phyloP scores from a whole-genome alignment of 35 echinoderm and acorn worm species.

The Ophioderma brevispina region DNA sequence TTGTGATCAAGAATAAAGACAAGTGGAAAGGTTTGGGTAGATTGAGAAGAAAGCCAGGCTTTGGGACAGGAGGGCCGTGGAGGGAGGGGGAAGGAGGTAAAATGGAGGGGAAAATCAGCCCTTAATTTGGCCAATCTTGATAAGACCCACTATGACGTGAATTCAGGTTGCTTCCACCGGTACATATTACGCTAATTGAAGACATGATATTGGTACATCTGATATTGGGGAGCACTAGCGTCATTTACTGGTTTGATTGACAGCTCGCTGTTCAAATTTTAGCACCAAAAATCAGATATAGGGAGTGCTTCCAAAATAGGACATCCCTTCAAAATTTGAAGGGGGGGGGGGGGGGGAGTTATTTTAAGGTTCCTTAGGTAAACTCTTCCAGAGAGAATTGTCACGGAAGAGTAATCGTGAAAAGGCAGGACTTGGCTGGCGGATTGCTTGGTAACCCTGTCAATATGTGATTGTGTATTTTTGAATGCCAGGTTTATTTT shows the following conservation, averaged over 20 bases:
- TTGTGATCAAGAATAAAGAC: too few relatives aligned
- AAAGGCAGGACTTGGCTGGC: too few relatives aligned
- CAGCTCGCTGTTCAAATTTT: background rate
- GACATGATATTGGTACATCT: background rate
- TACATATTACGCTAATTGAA: conserved; percentile 7
- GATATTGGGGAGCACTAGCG: background rate
- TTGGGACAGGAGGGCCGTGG: background rate
- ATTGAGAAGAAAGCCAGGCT: background rate
- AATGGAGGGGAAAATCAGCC: conserved; percentile 29
- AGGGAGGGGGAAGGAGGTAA: background rate
- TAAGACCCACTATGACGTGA: conserved; percentile 10
- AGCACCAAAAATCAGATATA: background rate
- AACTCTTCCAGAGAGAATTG: background rate
- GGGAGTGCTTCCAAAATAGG: background rate
- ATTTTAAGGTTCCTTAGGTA: background rate
- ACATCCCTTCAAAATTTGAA: background rate
- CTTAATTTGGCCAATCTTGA: conserved; percentile 38
- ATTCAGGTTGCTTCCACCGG: background rate
- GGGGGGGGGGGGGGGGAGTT: too few relatives aligned
- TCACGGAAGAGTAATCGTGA: too few relatives aligned
- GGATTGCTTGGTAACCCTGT: too few relatives aligned
- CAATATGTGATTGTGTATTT: too few relatives aligned
- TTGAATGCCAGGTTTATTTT: too few relatives aligned
- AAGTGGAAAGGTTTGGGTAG: too few relatives aligned
- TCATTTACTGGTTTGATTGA: background rate